phyloP scores from a whole-genome alignment of 92 coral and sea anemone genomes.

The Bergia puertoricense region DNA sequence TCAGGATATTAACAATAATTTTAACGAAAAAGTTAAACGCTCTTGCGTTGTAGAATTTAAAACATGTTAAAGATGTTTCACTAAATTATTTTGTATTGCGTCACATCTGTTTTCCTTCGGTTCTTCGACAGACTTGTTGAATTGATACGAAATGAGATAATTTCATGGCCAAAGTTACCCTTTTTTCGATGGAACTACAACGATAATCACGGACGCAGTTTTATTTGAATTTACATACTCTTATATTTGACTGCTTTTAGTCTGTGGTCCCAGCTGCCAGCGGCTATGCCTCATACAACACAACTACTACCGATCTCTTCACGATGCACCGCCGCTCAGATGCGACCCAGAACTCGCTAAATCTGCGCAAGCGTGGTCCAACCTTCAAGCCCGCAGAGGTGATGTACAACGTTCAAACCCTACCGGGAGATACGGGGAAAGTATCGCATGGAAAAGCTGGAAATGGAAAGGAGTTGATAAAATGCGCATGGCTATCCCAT shows the following conservation, averaged over 20 bases:
- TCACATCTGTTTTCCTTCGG: too few relatives aligned
- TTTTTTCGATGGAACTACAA: too few relatives aligned
- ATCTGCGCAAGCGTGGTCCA: constrained; percentile 80
- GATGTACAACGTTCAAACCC: constrained; percentile 40
- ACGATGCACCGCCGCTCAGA: constrained; percentile 68
- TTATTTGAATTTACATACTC: too few relatives aligned
- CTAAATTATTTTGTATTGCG: too few relatives aligned
- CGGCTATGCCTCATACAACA: constrained; percentile 73
- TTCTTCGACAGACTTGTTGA: too few relatives aligned
- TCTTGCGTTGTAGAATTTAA: too few relatives aligned
- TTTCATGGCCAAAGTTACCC: too few relatives aligned
- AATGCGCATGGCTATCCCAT: constrained; percentile 57
- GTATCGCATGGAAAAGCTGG: constrained; percentile 78
- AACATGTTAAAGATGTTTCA: too few relatives aligned
- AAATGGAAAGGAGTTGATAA: constrained; percentile 60
- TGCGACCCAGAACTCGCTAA: constrained; percentile 86
- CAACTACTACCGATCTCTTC: constrained; percentile 77
- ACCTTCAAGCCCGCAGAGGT: constrained; percentile 58
- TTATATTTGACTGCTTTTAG: constrained; percentile 18
- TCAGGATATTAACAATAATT: too few relatives aligned
- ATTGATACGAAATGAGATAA: too few relatives aligned
- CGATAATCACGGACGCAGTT: too few relatives aligned
- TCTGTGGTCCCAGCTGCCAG: constrained; percentile 79
- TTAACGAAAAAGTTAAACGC: too few relatives aligned
- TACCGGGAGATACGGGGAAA: constrained; percentile 46